A percentile compares a stretch with the other conserved stretches of the same genome.
Conservation (phyloP, 2,888 invertebrate species). For the Cartodere bifasciata region DNA sequence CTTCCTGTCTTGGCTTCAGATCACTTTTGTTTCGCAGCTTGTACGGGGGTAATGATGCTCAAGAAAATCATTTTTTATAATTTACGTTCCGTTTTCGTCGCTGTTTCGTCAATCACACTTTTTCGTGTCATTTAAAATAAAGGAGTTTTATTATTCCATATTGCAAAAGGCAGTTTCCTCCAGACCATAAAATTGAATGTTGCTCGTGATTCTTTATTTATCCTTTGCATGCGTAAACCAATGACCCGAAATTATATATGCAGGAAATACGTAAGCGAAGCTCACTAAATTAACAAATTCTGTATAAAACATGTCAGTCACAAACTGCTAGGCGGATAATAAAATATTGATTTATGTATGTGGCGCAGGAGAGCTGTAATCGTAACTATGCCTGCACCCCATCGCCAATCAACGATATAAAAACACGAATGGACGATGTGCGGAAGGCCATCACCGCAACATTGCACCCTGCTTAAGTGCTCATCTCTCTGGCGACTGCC, state of each 20-base stretch:
- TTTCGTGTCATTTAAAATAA: conserved; percentile 25
- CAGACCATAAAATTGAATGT: conserved; percentile 30
- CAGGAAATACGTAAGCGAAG: conserved; percentile 24
- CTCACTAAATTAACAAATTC: conserved; percentile 27
- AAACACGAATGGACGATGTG: conserved; percentile 21
- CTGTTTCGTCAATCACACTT: conserved; percentile 19
- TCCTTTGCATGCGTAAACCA: conserved; percentile 30
- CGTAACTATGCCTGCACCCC: conserved; percentile 20
- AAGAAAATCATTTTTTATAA: conserved; percentile 20
- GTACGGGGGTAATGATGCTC: conserved; percentile 17
- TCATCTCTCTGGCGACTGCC: conserved; percentile 24
- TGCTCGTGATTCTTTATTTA: conserved; percentile 32
- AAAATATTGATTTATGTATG: conserved; percentile 30
- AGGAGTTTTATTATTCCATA: conserved; percentile 29
- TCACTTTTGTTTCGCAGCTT: conserved; percentile 16
- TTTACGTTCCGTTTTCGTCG: conserved; percentile 15
- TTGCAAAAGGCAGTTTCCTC: conserved; percentile 28
- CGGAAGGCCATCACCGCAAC: conserved; percentile 16
- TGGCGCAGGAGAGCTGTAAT: conserved; percentile 24
- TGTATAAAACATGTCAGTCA: conserved; percentile 27
- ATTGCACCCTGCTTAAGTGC: conserved; percentile 25
- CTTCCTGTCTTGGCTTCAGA: conserved; percentile 18
- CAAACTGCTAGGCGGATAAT: conserved; percentile 26
- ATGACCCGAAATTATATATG: conserved; percentile 30
- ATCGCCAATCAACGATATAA: conserved; percentile 23